These are phyloP conservation scores for Clunio marinus DNA, from an alignment of 2,888 invertebrate genomes.

Conservation along the genomic window DNA sequence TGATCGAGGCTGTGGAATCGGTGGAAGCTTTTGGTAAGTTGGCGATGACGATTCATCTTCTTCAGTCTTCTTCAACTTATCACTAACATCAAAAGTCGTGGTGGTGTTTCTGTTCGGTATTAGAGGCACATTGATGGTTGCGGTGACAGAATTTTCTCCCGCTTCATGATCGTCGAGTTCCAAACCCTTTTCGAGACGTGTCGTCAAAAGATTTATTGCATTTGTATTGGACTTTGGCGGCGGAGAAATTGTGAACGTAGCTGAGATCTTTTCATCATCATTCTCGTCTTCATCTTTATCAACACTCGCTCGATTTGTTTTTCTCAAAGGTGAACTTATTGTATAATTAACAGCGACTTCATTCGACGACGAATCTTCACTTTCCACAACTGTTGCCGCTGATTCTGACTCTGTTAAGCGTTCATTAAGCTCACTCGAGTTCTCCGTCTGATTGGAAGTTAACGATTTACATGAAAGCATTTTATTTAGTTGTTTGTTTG, in stretches of 20 bases:
- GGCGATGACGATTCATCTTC: constrained; percentile 54
- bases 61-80: constrained; percentile 58
- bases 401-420: constrained; percentile 26
- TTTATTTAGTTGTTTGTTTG: constrained; percentile 1
- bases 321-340: constrained; percentile 40
- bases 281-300: constrained; percentile 38
- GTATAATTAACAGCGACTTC: constrained; percentile 33
- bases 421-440: constrained; percentile 34
- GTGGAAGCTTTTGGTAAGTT: constrained; percentile 41
- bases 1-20: constrained; percentile 43
- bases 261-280: constrained; percentile 41
- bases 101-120: constrained; percentile 18
- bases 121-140: constrained; percentile 38
- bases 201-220: constrained; percentile 16
- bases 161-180: not conserved
- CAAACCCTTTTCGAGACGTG: constrained; percentile 14
- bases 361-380: constrained; percentile 33
- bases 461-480: not conserved
- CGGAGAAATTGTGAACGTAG: constrained; percentile 41
- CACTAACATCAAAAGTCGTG: constrained; percentile 42
- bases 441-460: constrained; percentile 33
- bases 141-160: constrained; percentile 12
- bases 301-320: constrained; percentile 16
- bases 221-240: constrained; percentile 37
- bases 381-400: constrained; percentile 35